Evolutionary conservation across 1,140 invertebrate species (phyloP).

Genomic region (Metopolophium dirhodum): DNA sequence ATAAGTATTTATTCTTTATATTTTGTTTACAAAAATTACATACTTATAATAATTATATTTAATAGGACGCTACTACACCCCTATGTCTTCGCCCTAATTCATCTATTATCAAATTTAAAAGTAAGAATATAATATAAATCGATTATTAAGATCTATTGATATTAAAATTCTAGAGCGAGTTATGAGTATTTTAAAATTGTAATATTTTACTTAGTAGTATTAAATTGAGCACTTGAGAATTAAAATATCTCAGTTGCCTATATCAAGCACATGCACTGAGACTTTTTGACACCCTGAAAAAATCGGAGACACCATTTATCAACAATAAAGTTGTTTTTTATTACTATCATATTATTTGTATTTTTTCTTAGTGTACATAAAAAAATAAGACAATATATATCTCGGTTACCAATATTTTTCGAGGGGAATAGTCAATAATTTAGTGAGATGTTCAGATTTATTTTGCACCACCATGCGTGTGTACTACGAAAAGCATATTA

Average conservation of each 20-base stretch:
- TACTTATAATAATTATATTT: neutral
- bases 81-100: too few relatives aligned
- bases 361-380: too few relatives aligned
- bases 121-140: neutral
- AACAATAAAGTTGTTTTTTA: too few relatives aligned
- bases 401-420: neutral
- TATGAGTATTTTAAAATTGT: too few relatives aligned
- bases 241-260: neutral
- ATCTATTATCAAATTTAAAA: too few relatives aligned
- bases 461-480: neutral
- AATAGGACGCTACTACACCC: neutral
- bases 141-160: neutral
- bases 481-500: too few relatives aligned
- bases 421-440: neutral
- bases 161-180: neutral
- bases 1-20: neutral
- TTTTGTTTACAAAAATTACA: neutral
- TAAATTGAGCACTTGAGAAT: neutral
- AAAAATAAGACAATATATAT: neutral
- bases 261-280: neutral
- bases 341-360: too few relatives aligned
- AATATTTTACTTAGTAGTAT: too few relatives aligned
- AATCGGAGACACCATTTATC: too few relatives aligned
- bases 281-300: neutral
- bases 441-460: neutral